These are phyloP conservation scores for Coenonympha arcania DNA, from an alignment of 2,888 invertebrate genomes.

Conservation along the genomic window DNA sequence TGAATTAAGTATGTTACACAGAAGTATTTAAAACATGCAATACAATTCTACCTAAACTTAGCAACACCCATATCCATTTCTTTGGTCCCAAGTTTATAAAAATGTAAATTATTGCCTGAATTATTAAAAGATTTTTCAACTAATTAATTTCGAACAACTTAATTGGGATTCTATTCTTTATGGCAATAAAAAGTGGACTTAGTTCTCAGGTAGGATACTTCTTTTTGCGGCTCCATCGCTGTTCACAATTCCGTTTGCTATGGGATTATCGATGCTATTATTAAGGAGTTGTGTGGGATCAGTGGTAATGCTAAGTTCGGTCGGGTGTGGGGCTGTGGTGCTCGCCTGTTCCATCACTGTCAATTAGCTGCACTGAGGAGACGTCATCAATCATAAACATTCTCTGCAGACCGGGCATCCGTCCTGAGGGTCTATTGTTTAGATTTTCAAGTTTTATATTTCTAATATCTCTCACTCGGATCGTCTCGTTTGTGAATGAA, in stretches of 20 bases:
- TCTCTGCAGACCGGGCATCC: slow-evolving; percentile 36
- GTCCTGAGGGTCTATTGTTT: slow-evolving; percentile 53
- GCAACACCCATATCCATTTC: no score
- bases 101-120: not conserved
- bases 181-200: slow-evolving; percentile 25
- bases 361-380: slow-evolving; percentile 69
- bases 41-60: no score
- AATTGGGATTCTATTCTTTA: slow-evolving; percentile 24
- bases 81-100: no score
- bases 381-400: slow-evolving; percentile 66
- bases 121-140: slow-evolving; percentile 16
- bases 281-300: not conserved
- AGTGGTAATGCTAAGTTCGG: slow-evolving; percentile 27
- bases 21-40: no score
- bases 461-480: slow-evolving; percentile 4
- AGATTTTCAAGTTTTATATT: slow-evolving; percentile 30
- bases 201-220: slow-evolving; percentile 21
- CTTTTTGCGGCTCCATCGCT: not conserved
- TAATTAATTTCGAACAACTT: slow-evolving; percentile 28
- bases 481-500: not conserved
- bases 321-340: slow-evolving; percentile 39
- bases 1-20: no score
- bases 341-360: slow-evolving; percentile 70
- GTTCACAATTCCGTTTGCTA: not conserved
- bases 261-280: slow-evolving; percentile 13